Percentiles rank a stretch among this genome's conserved stretches.
Evolutionary conservation across 2,113 vertebrate species (phyloP).

Genomic region (Macrotis lagotis): DNA sequence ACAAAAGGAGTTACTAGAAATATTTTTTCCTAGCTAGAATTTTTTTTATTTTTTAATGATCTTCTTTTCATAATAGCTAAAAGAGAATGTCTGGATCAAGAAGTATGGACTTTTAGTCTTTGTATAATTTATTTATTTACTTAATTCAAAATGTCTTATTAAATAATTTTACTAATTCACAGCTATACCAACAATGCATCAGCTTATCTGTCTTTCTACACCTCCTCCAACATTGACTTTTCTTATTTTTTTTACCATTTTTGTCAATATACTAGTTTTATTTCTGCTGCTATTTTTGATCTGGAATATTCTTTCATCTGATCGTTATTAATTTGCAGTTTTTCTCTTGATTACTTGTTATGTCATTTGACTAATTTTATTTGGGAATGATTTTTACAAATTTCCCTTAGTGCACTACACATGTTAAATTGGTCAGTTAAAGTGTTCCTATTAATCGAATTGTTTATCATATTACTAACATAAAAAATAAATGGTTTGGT

Average conservation of each 20-base stretch:
- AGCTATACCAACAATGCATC: background rate
- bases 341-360: background rate
- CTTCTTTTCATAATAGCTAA: background rate
- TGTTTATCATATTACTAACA: too few species aligned
- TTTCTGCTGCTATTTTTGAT: background rate
- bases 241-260: too few species aligned
- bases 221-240: background rate
- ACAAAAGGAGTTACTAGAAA: background rate
- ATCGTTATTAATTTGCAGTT: background rate
- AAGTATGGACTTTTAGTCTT: background rate
- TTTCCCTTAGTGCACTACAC: background rate
- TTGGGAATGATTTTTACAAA: background rate
- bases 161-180: background rate
- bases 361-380: background rate
- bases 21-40: background rate
- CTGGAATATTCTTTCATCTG: background rate
- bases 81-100: background rate
- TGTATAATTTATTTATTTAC: too few species aligned
- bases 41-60: background rate
- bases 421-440: background rate
- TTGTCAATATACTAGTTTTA: background rate
- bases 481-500: too few species aligned
- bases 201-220: background rate
- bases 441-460: background rate
- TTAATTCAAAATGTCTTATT: background rate